Base-by-base conservation (phyloP, 2,888 invertebrate genomes). In the Phyto melanocephala region DNA sequence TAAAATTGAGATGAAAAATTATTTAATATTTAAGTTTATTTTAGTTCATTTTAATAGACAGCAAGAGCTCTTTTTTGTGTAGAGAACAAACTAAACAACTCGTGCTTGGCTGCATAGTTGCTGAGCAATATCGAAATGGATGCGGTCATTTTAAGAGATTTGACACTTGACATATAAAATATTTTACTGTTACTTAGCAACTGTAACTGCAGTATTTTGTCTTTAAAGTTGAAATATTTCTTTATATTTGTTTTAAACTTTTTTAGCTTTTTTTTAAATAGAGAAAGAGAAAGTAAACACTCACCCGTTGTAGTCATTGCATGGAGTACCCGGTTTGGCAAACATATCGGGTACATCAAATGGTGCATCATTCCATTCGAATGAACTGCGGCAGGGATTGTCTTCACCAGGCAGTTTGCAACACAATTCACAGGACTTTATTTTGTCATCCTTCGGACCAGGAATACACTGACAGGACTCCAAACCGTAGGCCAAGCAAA, bases 401-500 rank as follows among this genome's bases (percentile, higher is more conserved):
- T 95, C 95, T 87, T 95, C 95, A 45, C 96, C 97, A 0, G 96
- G 96, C 85, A 95, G 91, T 89, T 97, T 96, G 90, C 98, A 98
- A 91, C 98, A 98, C 84, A 98, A 93, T 92, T 98, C 97, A 91
- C 98, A 98, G 1, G 97, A 95, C 86, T 97, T 96, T 35, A 96
- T 96, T 84, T 95, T 94, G 87, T 94, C 93, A 89, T 97, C 97
- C 86, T 93, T 94, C 62, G 94, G 94, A 40, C 95, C 95, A 6
- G 96, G 94, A 86, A 95, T 94, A 90, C 98, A 98, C 91, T 98
- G 98, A 89, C 99, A 99, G 42, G 98, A 98, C 92, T 98, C 97
- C 91, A 99, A 93, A 11, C 98, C 97, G 90, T 98, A 98, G 4
- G 97, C 97, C 86, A 98, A 93, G 92, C 99, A 99, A 89, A 99